Conservation (phyloP, 2,888 invertebrate species). For the Fragum whitleyi region DNA sequence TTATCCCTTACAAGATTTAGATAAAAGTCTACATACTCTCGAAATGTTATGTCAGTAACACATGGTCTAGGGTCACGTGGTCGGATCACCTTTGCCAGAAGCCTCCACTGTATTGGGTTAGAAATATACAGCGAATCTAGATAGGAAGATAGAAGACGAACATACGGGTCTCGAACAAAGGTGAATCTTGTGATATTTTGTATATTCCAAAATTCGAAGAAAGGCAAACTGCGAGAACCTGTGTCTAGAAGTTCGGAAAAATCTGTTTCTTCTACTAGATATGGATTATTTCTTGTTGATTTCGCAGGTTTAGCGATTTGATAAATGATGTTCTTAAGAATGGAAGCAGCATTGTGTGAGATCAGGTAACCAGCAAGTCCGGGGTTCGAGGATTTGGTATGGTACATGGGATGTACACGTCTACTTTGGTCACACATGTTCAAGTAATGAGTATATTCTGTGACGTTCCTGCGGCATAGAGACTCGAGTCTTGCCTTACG, state of each 20-base stretch:
- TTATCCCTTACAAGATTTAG: background rate
- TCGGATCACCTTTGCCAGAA: background rate
- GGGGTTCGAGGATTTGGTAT: background rate
- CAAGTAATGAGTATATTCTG: conserved; percentile 1
- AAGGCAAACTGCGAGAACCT: conserved; percentile 1
- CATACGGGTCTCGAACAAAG: conserved; percentile 18
- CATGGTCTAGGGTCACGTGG: background rate
- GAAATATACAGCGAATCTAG: conserved; percentile 17
- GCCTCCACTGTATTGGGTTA: conserved; percentile 20
- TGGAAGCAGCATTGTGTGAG: conserved; percentile 3
- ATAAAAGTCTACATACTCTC: conserved; percentile 10
- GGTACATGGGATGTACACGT: conserved; percentile 10
- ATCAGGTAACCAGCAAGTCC: conserved; percentile 10
- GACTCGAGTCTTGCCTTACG: conserved; percentile 3
- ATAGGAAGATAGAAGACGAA: conserved; percentile 9
- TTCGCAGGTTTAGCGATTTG: background rate
- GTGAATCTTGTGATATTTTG: conserved; percentile 6
- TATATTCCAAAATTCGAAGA: conserved; percentile 9
- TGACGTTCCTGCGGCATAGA: background rate
- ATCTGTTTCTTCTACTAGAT: conserved; percentile 15
- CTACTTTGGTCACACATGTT: background rate
- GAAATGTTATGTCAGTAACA: conserved; percentile 9
- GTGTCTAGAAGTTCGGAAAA: conserved; percentile 2
- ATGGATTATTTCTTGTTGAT: background rate
- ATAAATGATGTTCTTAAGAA: conserved; percentile 6